Evolutionary conservation across 2,888 invertebrate genomes (phyloP).

Genomic region (Philereme vetulata): DNA sequence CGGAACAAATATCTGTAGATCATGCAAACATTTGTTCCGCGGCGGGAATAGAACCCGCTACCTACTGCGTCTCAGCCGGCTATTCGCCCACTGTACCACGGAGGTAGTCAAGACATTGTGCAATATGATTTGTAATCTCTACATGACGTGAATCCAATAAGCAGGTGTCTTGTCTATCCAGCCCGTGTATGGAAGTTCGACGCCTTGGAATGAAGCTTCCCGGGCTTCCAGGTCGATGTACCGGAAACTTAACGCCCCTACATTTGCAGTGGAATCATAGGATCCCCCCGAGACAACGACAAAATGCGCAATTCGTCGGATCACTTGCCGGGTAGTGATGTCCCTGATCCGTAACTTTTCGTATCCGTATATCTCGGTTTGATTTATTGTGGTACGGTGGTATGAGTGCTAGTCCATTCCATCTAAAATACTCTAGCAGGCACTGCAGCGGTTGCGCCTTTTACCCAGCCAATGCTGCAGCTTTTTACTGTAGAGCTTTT

Average conservation of each 20-base stretch:
- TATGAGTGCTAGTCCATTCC: too few relatives aligned
- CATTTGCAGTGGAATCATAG: constrained; percentile 49
- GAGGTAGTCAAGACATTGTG: too few relatives aligned
- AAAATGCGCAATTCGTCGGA: constrained; percentile 49
- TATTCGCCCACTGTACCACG: too few relatives aligned
- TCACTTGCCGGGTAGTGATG: constrained; percentile 22
- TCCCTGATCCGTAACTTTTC: constrained; percentile 3
- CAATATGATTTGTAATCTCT: constrained; percentile 1
- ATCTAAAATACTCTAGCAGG: too few relatives aligned
- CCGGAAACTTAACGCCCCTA: constrained; percentile 59
- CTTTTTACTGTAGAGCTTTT: too few relatives aligned
- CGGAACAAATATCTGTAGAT: too few relatives aligned
- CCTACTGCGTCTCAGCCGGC: too few relatives aligned
- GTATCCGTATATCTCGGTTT: not conserved
- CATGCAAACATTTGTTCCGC: too few relatives aligned
- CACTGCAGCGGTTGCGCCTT: too few relatives aligned
- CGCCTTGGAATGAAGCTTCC: constrained; percentile 55
- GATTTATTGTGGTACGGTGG: too few relatives aligned
- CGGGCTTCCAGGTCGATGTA: constrained; percentile 51
- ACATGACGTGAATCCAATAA: constrained; percentile 7
- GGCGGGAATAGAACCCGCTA: too few relatives aligned
- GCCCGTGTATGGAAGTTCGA: constrained; percentile 39
- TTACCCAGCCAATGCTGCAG: too few relatives aligned
- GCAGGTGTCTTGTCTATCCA: constrained; percentile 1
- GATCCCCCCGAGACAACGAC: constrained; percentile 21